These are phyloP conservation scores for Melipona beecheii DNA, from an alignment of 2,888 invertebrate genomes.

Conservation along the genomic window DNA sequence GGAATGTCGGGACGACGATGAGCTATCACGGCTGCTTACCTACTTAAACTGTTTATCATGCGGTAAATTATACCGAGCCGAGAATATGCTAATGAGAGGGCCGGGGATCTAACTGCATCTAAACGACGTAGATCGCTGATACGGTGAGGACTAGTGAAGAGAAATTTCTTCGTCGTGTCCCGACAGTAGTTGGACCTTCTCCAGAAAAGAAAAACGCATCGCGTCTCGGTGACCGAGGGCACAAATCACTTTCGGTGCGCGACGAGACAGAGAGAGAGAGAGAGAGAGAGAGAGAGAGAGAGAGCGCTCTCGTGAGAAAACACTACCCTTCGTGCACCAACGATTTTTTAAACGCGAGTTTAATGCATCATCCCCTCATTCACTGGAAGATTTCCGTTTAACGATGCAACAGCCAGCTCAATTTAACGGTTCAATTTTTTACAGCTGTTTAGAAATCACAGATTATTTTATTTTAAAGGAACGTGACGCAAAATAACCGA, in stretches of 20 bases:
- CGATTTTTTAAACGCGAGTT: too few species aligned
- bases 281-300: too few species aligned
- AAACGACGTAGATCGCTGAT: slow-evolving; percentile 64
- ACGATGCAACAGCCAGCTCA: too few species aligned
- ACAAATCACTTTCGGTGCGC: slow-evolving; percentile 69
- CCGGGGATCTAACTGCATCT: slow-evolving; percentile 62
- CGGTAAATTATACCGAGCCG: slow-evolving; percentile 62
- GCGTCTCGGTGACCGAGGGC: slow-evolving; percentile 41
- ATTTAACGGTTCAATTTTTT: too few species aligned
- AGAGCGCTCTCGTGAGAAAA: too few species aligned
- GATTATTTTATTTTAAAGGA: too few species aligned
- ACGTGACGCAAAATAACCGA: too few species aligned
- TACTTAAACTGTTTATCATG: slow-evolving; percentile 65
- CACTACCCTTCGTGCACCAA: too few species aligned
- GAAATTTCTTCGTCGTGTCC: slow-evolving; percentile 50
- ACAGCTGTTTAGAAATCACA: too few species aligned
- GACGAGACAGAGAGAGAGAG: too few species aligned
- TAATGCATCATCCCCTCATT: too few species aligned
- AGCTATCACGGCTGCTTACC: slow-evolving; percentile 59
- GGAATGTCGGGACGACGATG: slow-evolving; percentile 61
- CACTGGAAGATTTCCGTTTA: too few species aligned
- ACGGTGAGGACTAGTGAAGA: slow-evolving; percentile 58
- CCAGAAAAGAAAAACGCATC: slow-evolving; percentile 40
- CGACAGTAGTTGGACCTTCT: slow-evolving; percentile 56
- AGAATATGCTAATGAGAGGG: slow-evolving; percentile 63